A percentile compares a stretch with the other conserved stretches of the same genome.
Conservation (phyloP, 2,797 vertebrate species). For the Sitta carolinensis region DNA sequence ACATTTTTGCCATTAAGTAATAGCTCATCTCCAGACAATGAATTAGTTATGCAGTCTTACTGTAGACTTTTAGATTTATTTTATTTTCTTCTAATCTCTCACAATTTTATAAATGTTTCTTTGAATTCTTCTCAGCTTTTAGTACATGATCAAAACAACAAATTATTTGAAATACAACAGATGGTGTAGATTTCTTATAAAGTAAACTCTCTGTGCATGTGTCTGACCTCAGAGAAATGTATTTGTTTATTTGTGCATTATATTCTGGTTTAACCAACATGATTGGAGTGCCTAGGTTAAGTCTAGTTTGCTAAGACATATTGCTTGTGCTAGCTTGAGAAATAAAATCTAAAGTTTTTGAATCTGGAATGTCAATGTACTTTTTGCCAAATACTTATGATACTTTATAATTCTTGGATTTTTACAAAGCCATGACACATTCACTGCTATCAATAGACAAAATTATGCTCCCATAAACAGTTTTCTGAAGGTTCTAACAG, state of each 20-base stretch:
- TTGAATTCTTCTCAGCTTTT: background rate
- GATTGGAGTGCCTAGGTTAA: background rate
- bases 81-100: background rate
- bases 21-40: background rate
- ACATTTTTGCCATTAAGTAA: background rate
- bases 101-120: conserved; percentile 1
- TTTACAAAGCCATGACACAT: background rate
- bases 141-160: background rate
- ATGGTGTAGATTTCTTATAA: background rate
- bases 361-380: background rate
- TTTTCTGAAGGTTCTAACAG: background rate
- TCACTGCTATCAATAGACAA: background rate
- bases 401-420: background rate
- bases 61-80: background rate
- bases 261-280: background rate
- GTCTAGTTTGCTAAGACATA: background rate
- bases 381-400: background rate
- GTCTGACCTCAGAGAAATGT: conserved; percentile 19
- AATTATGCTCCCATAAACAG: background rate
- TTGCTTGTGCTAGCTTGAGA: background rate
- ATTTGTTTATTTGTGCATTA: conserved; percentile 27
- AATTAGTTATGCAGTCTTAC: background rate
- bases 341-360: background rate
- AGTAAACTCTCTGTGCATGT: conserved; percentile 3
- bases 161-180: conserved; percentile 3